Percentiles rank a stretch among this genome's conserved stretches.
Evolutionary conservation across 1,140 invertebrate genomes (phyloP).

Genomic region (Drosophila pruinosa): DNA sequence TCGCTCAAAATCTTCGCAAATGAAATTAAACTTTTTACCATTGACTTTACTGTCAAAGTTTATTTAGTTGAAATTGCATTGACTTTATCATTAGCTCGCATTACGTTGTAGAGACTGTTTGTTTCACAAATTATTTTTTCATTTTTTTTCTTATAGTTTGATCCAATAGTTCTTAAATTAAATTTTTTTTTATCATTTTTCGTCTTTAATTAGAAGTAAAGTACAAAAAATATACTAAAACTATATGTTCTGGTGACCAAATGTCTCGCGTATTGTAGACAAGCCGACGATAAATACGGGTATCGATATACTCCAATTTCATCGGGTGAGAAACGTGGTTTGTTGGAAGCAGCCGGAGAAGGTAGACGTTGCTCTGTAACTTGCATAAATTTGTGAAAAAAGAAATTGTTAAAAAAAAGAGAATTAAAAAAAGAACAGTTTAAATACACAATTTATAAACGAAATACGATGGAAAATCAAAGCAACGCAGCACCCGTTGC

Average conservation of each 20-base stretch:
- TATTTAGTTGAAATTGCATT: constrained; percentile 3
- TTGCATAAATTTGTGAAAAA: constrained; percentile 71
- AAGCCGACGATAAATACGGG: neutral
- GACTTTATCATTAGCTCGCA: constrained; percentile 23
- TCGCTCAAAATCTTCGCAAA: neutral
- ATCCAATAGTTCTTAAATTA: neutral
- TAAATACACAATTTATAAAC: constrained; percentile 67
- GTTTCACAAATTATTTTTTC: constrained; percentile 1
- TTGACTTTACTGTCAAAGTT: constrained; percentile 21
- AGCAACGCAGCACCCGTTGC: constrained; percentile 75
- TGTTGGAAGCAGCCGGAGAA: constrained; percentile 77
- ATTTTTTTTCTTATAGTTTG: neutral
- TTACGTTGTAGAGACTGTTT: constrained; percentile 4
- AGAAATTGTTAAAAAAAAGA: constrained; percentile 56
- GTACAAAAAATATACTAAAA: constrained; percentile 14
- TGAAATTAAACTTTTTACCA: neutral
- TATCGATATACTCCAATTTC: constrained; percentile 39
- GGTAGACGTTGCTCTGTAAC: constrained; percentile 74
- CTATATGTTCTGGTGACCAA: neutral
- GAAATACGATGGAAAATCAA: constrained; percentile 80
- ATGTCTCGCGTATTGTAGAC: neutral
- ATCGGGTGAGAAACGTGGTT: constrained; percentile 68
- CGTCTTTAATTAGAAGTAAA: neutral
- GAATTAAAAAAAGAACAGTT: constrained; percentile 52
- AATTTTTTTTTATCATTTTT: constrained; percentile 6